Evolutionary conservation across 1,140 invertebrate species (phyloP).

Genomic region (Parasteatoda tepidariorum): DNA sequence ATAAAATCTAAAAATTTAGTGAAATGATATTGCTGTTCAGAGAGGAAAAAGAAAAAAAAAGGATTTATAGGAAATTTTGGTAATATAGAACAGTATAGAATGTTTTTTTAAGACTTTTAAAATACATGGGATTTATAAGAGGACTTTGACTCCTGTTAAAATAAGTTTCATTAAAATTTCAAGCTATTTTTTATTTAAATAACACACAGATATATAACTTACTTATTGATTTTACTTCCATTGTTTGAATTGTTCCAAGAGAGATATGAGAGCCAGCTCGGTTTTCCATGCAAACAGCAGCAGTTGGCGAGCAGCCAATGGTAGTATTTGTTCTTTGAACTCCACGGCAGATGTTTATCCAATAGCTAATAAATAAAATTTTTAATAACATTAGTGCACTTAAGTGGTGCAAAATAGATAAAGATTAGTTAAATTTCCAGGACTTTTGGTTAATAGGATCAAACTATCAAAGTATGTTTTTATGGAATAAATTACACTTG

Average conservation of each 20-base stretch:
- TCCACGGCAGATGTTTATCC: constrained; percentile 48
- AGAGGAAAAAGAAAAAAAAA: not conserved
- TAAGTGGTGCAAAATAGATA: too few species aligned
- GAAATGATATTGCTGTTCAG: not conserved
- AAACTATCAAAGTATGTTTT: too few species aligned
- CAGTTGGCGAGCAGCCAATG: constrained; percentile 6
- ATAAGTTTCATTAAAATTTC: too few species aligned
- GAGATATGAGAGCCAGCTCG: not conserved
- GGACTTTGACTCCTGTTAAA: too few species aligned
- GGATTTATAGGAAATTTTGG: not conserved
- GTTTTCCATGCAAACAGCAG: constrained; percentile 42
- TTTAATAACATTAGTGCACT: not conserved
- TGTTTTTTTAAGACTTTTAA: too few species aligned
- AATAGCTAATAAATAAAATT: constrained; percentile 7
- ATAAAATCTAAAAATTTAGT: not conserved
- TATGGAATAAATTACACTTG: too few species aligned
- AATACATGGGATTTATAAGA: too few species aligned
- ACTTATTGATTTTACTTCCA: constrained; percentile 31
- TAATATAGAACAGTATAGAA: too few species aligned
- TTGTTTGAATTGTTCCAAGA: constrained; percentile 22
- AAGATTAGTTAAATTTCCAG: too few species aligned
- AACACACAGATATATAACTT: too few species aligned
- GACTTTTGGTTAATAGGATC: too few species aligned
- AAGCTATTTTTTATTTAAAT: too few species aligned
- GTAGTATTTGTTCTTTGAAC: not conserved